These are phyloP conservation scores for Lutjanus argentimaculatus DNA, from an alignment of 2,797 vertebrate genomes.

Conservation along the genomic window DNA sequence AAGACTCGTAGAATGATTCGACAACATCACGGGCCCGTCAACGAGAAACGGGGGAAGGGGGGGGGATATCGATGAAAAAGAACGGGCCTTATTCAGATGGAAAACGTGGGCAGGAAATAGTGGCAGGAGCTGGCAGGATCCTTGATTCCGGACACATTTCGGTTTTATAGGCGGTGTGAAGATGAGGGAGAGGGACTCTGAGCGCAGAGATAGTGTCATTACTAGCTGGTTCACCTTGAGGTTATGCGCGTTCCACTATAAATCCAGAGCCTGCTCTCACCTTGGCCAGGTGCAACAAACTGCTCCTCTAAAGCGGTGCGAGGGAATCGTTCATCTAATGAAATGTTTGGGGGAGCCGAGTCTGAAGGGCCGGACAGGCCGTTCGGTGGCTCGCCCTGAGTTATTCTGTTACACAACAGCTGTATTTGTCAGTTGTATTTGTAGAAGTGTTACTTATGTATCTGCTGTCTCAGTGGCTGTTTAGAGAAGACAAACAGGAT, in stretches of 20 bases:
- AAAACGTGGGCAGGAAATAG: constrained; percentile 20
- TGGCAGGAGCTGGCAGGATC: constrained; percentile 48
- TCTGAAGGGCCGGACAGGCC: constrained; percentile 31
- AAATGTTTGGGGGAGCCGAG: constrained; percentile 51
- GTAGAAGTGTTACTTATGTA: constrained; percentile 37
- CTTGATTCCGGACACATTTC: constrained; percentile 68
- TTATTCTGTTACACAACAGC: constrained; percentile 37
- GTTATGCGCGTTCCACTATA: constrained; percentile 68
- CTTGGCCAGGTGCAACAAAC: constrained; percentile 71
- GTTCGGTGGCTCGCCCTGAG: constrained; percentile 32
- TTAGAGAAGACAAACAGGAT: constrained; percentile 23
- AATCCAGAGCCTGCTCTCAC: constrained; percentile 70
- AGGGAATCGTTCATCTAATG: constrained; percentile 52
- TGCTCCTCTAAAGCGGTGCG: constrained; percentile 36
- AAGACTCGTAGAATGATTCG: constrained; percentile 46
- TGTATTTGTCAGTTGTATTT: constrained; percentile 52
- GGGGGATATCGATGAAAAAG: constrained; percentile 26
- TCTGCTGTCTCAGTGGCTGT: constrained; percentile 6
- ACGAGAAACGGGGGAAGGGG: constrained; percentile 18
- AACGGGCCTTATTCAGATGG: constrained; percentile 36
- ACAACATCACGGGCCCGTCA: constrained; percentile 36
- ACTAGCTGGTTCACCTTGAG: constrained; percentile 77
- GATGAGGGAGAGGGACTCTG: constrained; percentile 54
- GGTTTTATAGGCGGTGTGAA: constrained; percentile 65
- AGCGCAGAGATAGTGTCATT: constrained; percentile 65